Conservation (phyloP, 2,888 invertebrate genomes). For the Callinectes sapidus region DNA sequence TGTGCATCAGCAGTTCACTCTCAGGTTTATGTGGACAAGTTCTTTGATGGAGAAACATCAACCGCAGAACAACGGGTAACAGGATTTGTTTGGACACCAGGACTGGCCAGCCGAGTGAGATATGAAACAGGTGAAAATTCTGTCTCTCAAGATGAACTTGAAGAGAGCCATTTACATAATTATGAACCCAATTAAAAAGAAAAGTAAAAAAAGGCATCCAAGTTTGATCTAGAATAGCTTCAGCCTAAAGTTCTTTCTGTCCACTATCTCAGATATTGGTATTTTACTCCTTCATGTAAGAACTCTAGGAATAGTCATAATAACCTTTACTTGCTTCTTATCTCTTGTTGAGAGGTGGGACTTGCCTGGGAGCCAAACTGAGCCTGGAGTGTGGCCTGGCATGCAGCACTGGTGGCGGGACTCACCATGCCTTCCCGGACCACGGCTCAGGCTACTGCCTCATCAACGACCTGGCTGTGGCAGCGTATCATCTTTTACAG, state of each 20-base stretch:
- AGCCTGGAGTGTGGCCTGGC: slow-evolving; percentile 74
- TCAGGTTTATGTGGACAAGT: slow-evolving; percentile 33
- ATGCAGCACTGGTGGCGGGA: slow-evolving; percentile 75
- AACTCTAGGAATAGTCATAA: not conserved
- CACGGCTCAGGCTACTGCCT: slow-evolving; percentile 75
- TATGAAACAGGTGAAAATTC: slow-evolving; percentile 46
- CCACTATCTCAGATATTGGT: not conserved
- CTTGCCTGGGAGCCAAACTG: slow-evolving; percentile 74
- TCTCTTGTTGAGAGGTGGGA: slow-evolving; percentile 73
- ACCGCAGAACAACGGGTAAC: slow-evolving; percentile 39
- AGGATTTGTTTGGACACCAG: slow-evolving; percentile 50
- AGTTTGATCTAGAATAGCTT: no score
- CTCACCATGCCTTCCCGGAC: slow-evolving; percentile 75
- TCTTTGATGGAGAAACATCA: slow-evolving; percentile 42
- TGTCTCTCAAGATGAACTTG: not conserved
- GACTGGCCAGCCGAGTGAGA: slow-evolving; percentile 46
- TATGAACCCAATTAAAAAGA: not conserved
- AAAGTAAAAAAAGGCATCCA: not conserved
- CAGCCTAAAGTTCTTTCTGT: not conserved
- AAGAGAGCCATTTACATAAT: not conserved
- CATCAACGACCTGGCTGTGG: slow-evolving; percentile 75
- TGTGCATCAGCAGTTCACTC: slow-evolving; percentile 26
- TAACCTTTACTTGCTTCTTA: not conserved
- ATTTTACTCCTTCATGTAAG: not conserved
- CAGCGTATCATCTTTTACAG: slow-evolving; percentile 73